phyloP scores from a whole-genome alignment of 2,888 invertebrate species.

The Cyaniris semiargus region DNA sequence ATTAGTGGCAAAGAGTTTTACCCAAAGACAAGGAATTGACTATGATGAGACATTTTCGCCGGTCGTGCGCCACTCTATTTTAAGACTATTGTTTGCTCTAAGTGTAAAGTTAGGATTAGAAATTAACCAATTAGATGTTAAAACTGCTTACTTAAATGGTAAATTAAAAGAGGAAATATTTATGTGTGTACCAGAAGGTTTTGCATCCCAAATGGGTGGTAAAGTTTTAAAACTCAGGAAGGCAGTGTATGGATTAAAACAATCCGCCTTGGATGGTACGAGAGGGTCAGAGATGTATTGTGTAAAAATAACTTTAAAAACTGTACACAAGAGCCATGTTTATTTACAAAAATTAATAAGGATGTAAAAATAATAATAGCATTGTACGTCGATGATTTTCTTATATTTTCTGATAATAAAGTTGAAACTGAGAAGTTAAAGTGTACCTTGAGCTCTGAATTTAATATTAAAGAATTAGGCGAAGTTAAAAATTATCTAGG shows the following conservation, averaged over 20 bases:
- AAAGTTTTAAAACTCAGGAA: background rate
- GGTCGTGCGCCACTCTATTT: background rate
- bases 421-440: background rate
- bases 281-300: too few species aligned
- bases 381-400: background rate
- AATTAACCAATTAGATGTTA: background rate
- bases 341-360: background rate
- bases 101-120: background rate
- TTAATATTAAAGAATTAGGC: background rate
- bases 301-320: too few species aligned
- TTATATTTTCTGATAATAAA: background rate
- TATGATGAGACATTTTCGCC: background rate
- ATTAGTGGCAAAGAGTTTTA: background rate
- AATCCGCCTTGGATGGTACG: background rate
- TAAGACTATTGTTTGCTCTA: background rate
- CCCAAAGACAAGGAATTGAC: background rate
- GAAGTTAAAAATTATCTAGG: slow-evolving; percentile 11
- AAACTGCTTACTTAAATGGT: background rate
- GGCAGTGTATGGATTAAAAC: background rate
- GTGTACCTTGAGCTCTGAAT: background rate
- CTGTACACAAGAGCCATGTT: too few species aligned
- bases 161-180: background rate
- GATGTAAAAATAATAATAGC: background rate
- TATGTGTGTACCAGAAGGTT: background rate
- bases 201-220: background rate